Evolutionary conservation across 2,113 vertebrate genomes (phyloP).

Genomic region (Morone saxatilis): DNA sequence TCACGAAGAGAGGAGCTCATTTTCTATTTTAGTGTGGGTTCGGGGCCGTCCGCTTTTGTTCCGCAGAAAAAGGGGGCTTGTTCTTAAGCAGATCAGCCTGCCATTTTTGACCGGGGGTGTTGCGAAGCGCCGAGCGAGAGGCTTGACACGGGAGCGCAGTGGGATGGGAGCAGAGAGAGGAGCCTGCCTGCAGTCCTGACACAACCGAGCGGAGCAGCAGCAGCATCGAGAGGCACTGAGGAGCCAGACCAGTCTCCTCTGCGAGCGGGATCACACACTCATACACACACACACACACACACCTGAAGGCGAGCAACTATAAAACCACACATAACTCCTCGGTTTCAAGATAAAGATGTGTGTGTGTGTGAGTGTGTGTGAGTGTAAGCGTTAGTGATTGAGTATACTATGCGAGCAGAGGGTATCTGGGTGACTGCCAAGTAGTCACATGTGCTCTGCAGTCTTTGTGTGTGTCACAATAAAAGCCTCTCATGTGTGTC

Average conservation of each 20-base stretch:
- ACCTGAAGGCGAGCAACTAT: slow-evolving; percentile 52
- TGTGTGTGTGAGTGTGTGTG: slow-evolving; percentile 22
- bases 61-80: slow-evolving; percentile 84
- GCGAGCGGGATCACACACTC: too few relatives aligned
- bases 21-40: slow-evolving; percentile 17
- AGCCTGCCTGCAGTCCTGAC: slow-evolving; percentile 57
- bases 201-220: slow-evolving; percentile 44
- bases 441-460: slow-evolving; percentile 51
- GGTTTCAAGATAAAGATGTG: slow-evolving; percentile 24
- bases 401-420: slow-evolving; percentile 35
- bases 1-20: not conserved
- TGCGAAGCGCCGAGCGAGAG: slow-evolving; percentile 68
- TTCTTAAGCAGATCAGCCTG: slow-evolving; percentile 82
- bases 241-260: not conserved
- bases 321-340: slow-evolving; percentile 43
- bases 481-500: slow-evolving; percentile 39
- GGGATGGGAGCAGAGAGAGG: slow-evolving; percentile 83
- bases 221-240: slow-evolving; percentile 36
- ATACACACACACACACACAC: slow-evolving; percentile 31
- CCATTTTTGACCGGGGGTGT: slow-evolving; percentile 83
- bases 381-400: slow-evolving; percentile 5
- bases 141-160: slow-evolving; percentile 79
- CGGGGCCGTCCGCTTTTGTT: slow-evolving; percentile 85
- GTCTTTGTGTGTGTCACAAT: slow-evolving; percentile 30
- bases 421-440: slow-evolving; percentile 58